Evolutionary conservation across 2,888 invertebrate genomes (phyloP), one percentile per base, ranked within the genome.

Genomic region (Microctonus aethiopoides): DNA sequence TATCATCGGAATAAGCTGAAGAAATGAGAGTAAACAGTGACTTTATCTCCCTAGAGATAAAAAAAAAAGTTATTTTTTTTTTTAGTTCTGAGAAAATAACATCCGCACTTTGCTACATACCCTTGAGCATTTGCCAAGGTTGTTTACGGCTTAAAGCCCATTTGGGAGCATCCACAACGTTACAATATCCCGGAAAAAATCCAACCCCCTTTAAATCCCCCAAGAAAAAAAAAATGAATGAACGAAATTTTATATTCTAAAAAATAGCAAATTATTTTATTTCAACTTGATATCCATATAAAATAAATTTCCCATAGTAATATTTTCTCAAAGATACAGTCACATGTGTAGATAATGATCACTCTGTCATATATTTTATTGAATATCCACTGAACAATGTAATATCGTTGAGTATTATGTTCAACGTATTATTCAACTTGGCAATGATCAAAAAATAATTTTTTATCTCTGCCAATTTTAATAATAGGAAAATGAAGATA

Each of bases 1-100:
- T 64, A 64, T 64, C 64, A 64, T 64, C 32, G n/a, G 7, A 26
- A 54, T 32, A 52, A 64, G 24, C 29, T 22, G n/a, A 36, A 64
- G 29, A 34, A 64, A 64, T 22, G 51, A 64, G 24, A 29, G 24
- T 64, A 64, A 52, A 64, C 13, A 64, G 22, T 36, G 51, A 61
- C 36, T 34, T 22, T 13, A 2, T 51, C 26, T 51, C 26, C 34
- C 24, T 2, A 11, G 11, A 10, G 34, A n/a, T 24, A n/a, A 36
- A 29, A 29, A 29, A 29, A 29, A 29, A 7, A 5, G 3, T 29
- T 7, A 5, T 5, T 29, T 29, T 29, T 39, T 63, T 52, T 52
- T 63, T 29, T 54, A 20, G 11, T 7, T 64, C 22, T 3, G 32
- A 36, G 34, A 54, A 32, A 52, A 64, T 52, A 54, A 64, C 52